Conservation (phyloP, 2,797 vertebrate genomes). For the Pseudomugil gertrudae region DNA sequence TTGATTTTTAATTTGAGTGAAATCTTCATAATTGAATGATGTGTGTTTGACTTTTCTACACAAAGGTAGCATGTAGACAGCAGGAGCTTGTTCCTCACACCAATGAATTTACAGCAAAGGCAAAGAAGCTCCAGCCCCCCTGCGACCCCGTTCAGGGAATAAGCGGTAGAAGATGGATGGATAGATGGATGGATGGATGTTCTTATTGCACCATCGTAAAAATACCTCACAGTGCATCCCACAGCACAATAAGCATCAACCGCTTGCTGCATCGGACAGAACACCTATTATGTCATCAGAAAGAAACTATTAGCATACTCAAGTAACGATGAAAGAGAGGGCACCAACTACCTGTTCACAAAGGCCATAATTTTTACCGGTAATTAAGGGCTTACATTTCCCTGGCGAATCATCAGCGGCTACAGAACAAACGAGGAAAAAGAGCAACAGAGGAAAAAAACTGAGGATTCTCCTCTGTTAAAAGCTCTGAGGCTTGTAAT, state of each 20-base stretch:
- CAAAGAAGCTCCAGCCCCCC: too few species aligned
- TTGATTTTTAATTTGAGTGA: neutral
- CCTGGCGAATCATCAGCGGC: constrained; percentile 69
- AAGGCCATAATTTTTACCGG: constrained; percentile 73
- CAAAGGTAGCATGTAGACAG: neutral
- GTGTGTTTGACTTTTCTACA: neutral
- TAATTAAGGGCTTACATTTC: constrained; percentile 83
- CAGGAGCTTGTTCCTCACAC: neutral
- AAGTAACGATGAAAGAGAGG: constrained; percentile 69
- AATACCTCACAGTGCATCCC: constrained; percentile 51
- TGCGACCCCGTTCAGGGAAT: too few species aligned
- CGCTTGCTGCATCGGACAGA: constrained; percentile 56
- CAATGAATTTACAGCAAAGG: neutral
- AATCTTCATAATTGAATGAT: too few species aligned
- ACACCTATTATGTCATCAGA: constrained; percentile 82
- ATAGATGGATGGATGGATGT: too few species aligned
- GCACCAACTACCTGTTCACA: constrained; percentile 78
- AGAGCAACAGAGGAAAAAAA: constrained; percentile 52
- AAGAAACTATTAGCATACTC: constrained; percentile 72
- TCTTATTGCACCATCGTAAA: constrained; percentile 48
- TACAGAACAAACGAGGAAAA: constrained; percentile 71
- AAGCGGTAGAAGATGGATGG: too few species aligned
- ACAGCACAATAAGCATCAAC: constrained; percentile 53
- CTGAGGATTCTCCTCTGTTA: constrained; percentile 67
- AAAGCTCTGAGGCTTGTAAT: constrained; percentile 74